phyloP scores from a whole-genome alignment of 2,888 invertebrate genomes.

The Drosophila emarginata region DNA sequence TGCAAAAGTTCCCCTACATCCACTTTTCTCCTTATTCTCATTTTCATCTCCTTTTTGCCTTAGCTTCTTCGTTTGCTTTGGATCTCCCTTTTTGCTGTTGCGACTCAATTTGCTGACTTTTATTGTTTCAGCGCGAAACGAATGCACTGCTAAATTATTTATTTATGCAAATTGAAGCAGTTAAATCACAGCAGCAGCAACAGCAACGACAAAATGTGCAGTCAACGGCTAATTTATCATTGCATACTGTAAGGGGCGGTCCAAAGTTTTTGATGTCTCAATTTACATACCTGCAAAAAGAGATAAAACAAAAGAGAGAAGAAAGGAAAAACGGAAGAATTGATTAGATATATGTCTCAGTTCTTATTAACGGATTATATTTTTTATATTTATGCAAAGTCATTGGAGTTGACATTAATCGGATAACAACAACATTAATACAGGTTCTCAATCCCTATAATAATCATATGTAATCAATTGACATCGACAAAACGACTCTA shows the following conservation, averaged over 20 bases:
- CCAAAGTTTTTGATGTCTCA: slow-evolving; percentile 56
- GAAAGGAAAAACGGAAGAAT: slow-evolving; percentile 15
- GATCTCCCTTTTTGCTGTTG: slow-evolving; percentile 39
- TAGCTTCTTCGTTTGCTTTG: not conserved
- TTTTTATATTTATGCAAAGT: slow-evolving; percentile 34
- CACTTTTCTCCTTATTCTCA: not conserved
- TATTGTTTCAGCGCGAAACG: slow-evolving; percentile 55
- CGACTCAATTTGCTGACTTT: slow-evolving; percentile 73
- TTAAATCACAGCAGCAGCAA: slow-evolving; percentile 56
- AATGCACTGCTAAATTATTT: slow-evolving; percentile 68
- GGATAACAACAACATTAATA: slow-evolving; percentile 6
- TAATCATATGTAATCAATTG: slow-evolving; percentile 2
- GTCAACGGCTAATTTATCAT: slow-evolving; percentile 55
- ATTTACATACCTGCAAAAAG: slow-evolving; percentile 60
- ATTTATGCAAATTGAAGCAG: slow-evolving; percentile 77
- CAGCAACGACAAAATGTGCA: slow-evolving; percentile 51
- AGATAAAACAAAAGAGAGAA: not conserved
- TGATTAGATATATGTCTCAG: slow-evolving; percentile 15
- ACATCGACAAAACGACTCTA: slow-evolving; percentile 29
- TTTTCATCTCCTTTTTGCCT: slow-evolving; percentile 7
- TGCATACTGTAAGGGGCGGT: slow-evolving; percentile 70
- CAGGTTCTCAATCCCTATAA: not conserved
- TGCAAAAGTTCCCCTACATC: slow-evolving; percentile 28
- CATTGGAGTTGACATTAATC: slow-evolving; percentile 52
- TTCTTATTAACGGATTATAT: not conserved